These are phyloP conservation scores for Lysandra coridon DNA, from an alignment of 2,888 invertebrate genomes.

Conservation along the genomic window DNA sequence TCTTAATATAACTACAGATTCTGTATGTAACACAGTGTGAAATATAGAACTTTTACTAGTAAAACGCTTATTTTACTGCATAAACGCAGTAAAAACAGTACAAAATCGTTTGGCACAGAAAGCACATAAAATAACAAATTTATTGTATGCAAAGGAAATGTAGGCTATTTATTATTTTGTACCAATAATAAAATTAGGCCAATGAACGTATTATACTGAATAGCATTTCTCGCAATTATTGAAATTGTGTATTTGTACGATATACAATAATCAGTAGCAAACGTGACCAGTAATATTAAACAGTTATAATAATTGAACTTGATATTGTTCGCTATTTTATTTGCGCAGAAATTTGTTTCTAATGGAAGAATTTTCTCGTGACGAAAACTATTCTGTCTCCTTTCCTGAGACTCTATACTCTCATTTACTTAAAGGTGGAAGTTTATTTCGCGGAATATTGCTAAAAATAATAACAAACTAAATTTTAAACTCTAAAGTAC, in stretches of 20 bases:
- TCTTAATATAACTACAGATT: no score
- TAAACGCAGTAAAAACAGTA: background rate
- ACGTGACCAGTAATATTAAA: background rate
- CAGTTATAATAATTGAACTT: background rate
- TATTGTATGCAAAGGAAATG: background rate
- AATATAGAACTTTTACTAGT: no score
- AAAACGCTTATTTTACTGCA: background rate
- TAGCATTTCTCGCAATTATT: background rate
- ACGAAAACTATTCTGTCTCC: no score
- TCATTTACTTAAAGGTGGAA: no score
- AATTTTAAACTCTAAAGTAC: background rate
- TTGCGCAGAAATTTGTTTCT: background rate
- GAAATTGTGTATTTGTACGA: background rate
- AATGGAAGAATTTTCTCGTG: no score
- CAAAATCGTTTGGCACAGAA: constrained; percentile 17
- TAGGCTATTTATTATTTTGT: background rate
- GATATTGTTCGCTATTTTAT: background rate
- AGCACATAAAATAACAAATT: background rate
- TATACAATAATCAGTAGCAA: background rate
- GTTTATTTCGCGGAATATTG: no score
- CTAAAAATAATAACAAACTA: no score
- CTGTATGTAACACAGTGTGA: no score
- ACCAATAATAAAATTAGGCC: constrained; percentile 21
- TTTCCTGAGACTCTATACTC: background rate
- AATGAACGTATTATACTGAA: background rate